Evolutionary conservation across 2,888 invertebrate genomes (phyloP).

Genomic region (Agriopis leucophaearia): DNA sequence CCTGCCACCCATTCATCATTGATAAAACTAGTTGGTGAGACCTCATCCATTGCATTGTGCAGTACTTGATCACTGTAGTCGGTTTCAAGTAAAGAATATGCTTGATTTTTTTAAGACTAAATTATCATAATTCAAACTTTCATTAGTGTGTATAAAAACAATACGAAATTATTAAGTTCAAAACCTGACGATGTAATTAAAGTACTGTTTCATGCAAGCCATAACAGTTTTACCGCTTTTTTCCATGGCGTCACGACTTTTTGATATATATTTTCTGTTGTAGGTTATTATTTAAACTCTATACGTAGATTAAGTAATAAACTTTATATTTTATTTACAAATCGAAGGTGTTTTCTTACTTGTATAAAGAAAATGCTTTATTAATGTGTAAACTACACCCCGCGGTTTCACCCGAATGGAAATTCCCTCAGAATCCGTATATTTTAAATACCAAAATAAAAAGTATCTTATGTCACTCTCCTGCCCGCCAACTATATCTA

Average conservation of each 20-base stretch:
- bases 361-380: not conserved
- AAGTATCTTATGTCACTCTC: no score
- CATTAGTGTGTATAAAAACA: not conserved
- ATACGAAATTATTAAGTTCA: not conserved
- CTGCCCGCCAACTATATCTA: no score
- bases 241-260: not conserved
- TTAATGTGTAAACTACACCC: no score
- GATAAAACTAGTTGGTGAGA: slow-evolving; percentile 74
- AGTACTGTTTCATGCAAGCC: not conserved
- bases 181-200: not conserved
- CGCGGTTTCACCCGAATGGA: no score
- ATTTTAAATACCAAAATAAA: no score
- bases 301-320: not conserved
- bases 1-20: slow-evolving; percentile 66
- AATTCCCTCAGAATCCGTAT: no score
- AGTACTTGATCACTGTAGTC: slow-evolving; percentile 1
- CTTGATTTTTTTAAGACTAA: slow-evolving; percentile 2
- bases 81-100: not conserved
- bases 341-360: not conserved
- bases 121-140: not conserved
- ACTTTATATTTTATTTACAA: not conserved
- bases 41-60: slow-evolving; percentile 61
- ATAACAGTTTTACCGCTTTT: not conserved
- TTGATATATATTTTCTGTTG: not conserved
- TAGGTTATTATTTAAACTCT: no score